phyloP scores from a whole-genome alignment of 1,140 invertebrate species.

The Drosophila grimshawi region DNA sequence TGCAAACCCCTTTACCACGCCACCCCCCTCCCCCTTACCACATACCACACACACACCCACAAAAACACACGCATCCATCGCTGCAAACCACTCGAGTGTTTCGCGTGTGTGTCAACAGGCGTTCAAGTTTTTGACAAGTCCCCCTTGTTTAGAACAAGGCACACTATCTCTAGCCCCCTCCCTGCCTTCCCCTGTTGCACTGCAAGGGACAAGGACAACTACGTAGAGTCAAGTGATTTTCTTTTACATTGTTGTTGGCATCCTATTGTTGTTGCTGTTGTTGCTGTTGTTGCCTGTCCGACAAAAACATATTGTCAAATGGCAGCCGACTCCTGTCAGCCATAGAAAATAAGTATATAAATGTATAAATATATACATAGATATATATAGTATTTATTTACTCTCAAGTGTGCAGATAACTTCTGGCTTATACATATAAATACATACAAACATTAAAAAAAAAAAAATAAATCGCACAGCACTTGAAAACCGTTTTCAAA shows the following conservation, averaged over 20 bases:
- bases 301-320: constrained; percentile 60
- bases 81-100: constrained; percentile 38
- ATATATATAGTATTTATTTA: constrained; percentile 10
- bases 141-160: too few relatives aligned
- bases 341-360: constrained; percentile 14
- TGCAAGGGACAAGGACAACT: constrained; percentile 71
- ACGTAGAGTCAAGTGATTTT: constrained; percentile 70
- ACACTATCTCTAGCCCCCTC: neutral
- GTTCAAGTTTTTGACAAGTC: constrained; percentile 69
- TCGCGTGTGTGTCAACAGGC: constrained; percentile 74
- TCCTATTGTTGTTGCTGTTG: constrained; percentile 25
- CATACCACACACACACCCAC: constrained; percentile 10
- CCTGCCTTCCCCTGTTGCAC: neutral
- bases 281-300: constrained; percentile 14
- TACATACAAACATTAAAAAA: neutral
- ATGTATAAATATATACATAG: constrained; percentile 10
- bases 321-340: constrained; percentile 36
- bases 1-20: too few relatives aligned
- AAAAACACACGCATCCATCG: constrained; percentile 10
- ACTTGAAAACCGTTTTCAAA: constrained; percentile 46
- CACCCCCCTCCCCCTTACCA: constrained; percentile 1
- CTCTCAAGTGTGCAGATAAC: constrained; percentile 21
- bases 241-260: constrained; percentile 36
- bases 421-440: neutral
- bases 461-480: constrained; percentile 9